Evolutionary conservation across 1,140 invertebrate genomes (phyloP).

Genomic region (Andricus grossulariae): DNA sequence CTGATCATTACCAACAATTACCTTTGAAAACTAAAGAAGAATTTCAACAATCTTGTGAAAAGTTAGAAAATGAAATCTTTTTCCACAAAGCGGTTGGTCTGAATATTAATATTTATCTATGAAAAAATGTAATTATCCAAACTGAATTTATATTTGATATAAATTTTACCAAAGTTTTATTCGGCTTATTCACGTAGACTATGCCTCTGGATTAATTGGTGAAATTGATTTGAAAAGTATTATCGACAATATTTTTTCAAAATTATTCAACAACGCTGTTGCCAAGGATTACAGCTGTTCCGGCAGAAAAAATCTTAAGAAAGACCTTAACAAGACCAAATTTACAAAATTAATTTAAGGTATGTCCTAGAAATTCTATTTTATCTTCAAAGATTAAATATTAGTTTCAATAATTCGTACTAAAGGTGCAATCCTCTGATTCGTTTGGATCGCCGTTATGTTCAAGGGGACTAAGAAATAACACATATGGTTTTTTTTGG

Average conservation of each 20-base stretch:
- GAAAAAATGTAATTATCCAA: background rate
- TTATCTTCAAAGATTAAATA: too few relatives aligned
- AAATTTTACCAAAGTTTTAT: background rate
- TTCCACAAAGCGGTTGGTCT: background rate
- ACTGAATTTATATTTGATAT: background rate
- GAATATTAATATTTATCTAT: background rate
- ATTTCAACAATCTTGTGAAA: background rate
- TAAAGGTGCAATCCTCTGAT: too few relatives aligned
- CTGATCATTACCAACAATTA: background rate
- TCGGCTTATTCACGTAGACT: background rate
- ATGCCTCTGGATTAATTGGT: constrained; percentile 21
- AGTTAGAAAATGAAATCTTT: background rate
- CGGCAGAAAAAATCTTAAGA: background rate
- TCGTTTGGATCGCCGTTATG: too few relatives aligned
- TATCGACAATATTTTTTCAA: background rate
- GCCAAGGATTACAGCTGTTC: background rate
- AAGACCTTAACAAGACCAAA: background rate
- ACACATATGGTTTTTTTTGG: too few relatives aligned
- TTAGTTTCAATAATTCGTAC: too few relatives aligned
- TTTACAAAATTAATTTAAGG: background rate
- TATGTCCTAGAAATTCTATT: too few relatives aligned
- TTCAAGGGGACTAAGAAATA: too few relatives aligned
- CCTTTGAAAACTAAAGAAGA: background rate
- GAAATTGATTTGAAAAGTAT: background rate
- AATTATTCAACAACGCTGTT: background rate